Conservation (phyloP, 1,140 invertebrate species). For the Drosophila rhopaloa region DNA sequence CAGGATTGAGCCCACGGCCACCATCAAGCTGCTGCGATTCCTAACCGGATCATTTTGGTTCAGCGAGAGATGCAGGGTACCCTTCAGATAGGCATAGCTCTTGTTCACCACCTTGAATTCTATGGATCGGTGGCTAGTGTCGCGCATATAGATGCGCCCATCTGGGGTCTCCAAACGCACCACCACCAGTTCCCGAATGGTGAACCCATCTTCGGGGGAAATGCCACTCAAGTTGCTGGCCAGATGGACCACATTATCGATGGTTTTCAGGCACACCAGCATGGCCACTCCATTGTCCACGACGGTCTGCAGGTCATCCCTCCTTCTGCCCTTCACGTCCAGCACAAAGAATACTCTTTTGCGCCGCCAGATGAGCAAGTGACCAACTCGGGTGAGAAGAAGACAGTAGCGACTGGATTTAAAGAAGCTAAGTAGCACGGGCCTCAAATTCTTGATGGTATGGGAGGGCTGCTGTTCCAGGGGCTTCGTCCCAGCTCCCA, state of each 20-base stretch:
- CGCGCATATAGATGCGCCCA: constrained; percentile 51
- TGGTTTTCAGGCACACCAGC: constrained; percentile 49
- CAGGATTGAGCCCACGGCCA: constrained; percentile 67
- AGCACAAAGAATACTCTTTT: constrained; percentile 54
- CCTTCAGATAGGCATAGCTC: constrained; percentile 72
- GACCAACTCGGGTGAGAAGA: constrained; percentile 37
- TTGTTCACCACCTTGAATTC: constrained; percentile 56
- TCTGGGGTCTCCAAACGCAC: constrained; percentile 62
- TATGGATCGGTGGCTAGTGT: constrained; percentile 24
- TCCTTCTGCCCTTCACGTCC: constrained; percentile 48
- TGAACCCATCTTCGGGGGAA: constrained; percentile 37
- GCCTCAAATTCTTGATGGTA: constrained; percentile 43
- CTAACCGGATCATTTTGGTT: constrained; percentile 38
- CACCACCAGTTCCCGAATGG: constrained; percentile 64
- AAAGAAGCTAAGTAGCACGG: constrained; percentile 55
- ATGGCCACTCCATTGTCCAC: constrained; percentile 35
- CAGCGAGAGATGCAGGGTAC: constrained; percentile 54
- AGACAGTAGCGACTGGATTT: constrained; percentile 52
- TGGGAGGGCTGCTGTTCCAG: neutral
- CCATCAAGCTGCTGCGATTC: constrained; percentile 62
- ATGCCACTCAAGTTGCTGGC: constrained; percentile 45
- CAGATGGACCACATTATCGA: constrained; percentile 65
- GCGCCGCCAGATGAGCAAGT: constrained; percentile 67
- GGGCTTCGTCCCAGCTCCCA: constrained; percentile 3
- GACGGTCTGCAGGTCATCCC: constrained; percentile 21